A percentile compares a stretch with the other conserved stretches of the same genome.
Conservation (phyloP, 2,888 invertebrate species). For the Carabus problematicus region DNA sequence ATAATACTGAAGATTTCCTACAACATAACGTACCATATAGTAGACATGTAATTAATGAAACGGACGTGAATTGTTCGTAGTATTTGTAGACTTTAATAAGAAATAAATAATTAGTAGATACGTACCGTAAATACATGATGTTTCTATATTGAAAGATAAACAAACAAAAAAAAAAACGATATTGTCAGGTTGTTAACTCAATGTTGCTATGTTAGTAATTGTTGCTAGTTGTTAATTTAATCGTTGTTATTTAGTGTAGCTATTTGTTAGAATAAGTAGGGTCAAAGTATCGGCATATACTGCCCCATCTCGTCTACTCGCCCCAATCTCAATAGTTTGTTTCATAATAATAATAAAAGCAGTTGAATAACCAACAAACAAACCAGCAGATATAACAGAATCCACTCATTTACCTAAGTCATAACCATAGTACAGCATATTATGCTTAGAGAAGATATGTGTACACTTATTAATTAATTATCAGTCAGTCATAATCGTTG, state of each 20-base stretch:
- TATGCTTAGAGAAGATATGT: no score
- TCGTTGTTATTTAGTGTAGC: slow-evolving; percentile 56
- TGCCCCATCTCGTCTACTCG: background rate
- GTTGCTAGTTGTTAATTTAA: slow-evolving; percentile 57
- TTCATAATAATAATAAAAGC: no score
- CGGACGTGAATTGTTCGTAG: background rate
- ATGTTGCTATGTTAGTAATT: slow-evolving; percentile 54
- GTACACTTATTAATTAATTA: no score
- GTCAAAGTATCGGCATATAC: slow-evolving; percentile 13
- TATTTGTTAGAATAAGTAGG: slow-evolving; percentile 47
- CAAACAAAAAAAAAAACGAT: slow-evolving; percentile 14
- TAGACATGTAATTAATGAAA: background rate
- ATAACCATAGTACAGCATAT: no score
- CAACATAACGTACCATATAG: background rate
- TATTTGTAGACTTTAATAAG: background rate
- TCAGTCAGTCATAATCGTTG: no score
- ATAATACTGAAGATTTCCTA: background rate
- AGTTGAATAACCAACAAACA: no score
- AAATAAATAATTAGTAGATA: background rate
- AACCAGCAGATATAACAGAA: no score
- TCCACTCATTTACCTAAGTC: no score
- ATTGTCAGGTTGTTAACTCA: slow-evolving; percentile 45
- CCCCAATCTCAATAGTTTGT: no score
- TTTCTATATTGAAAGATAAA: slow-evolving; percentile 25
- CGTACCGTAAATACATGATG: background rate